These are phyloP conservation scores for Zosterops lateralis DNA, from an alignment of 2,113 vertebrate genomes.

Conservation along the genomic window DNA sequence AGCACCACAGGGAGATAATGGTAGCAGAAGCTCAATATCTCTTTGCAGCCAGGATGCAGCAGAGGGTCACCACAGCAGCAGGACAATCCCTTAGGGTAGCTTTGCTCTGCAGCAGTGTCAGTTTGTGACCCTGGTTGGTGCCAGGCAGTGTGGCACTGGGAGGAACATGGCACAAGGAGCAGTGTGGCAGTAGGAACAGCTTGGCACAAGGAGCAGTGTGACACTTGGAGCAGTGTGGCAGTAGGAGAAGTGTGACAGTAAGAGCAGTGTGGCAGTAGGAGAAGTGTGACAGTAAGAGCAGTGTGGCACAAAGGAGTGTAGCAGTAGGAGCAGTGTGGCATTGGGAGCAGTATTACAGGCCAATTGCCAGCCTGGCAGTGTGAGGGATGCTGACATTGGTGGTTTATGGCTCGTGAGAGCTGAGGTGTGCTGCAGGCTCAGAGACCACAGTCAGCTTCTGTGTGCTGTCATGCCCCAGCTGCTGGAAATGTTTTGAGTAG, in stretches of 20 bases:
- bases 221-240: too few species aligned
- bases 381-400: not conserved
- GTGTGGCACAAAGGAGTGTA: not conserved
- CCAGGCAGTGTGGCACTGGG: not conserved
- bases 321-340: not conserved
- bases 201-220: not conserved
- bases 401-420: not conserved
- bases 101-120: not conserved
- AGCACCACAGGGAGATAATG: accelerated
- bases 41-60: not conserved
- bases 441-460: not conserved
- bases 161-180: not conserved
- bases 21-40: accelerated
- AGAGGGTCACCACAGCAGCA: not conserved
- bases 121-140: not conserved
- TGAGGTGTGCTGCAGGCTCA: not conserved
- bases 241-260: not conserved
- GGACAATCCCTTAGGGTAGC: not conserved
- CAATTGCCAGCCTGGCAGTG: not conserved
- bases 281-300: not conserved
- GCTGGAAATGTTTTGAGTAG: conserved; percentile 15
- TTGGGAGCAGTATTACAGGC: not conserved
- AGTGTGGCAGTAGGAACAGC: not conserved
- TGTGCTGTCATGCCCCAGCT: conserved; percentile 2
- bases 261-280: not conserved